Base-by-base conservation (phyloP, 1,140 invertebrate species). In the Drosophila neocordata region DNA sequence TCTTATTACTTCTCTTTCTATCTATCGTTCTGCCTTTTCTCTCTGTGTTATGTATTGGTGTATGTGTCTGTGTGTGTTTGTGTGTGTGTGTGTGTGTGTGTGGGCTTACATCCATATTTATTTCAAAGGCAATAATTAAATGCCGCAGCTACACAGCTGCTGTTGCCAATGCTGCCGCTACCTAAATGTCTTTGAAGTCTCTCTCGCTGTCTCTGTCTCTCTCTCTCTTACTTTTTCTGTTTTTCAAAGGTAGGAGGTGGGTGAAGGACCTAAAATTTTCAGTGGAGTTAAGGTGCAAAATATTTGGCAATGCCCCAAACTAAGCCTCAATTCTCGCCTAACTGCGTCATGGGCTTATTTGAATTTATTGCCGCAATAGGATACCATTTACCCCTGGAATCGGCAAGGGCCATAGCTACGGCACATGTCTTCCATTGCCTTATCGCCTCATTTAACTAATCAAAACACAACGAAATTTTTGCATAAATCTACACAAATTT, bases 51-150 rank as follows among this genome's bases (percentile, higher is more conserved):
- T 35, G 24, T 37, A 13, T 59, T 13, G 56, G 70, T 41, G 9
- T 41, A 12, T 48, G 15, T 20, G 0, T 9, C 24, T 60, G 24
- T 20, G 35, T 27, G 35, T 38, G 27, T 38, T 13, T 57, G 20
- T 59, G 71, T 9, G 8, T 52, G 48, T 31, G 22, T 56, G 63
- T 34, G 56, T 58, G 13, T 38, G 41, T 52, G 60, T 48, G 15
- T 18, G 41, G 41, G 20, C 38, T 31, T 35, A 48, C 13, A 15
- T 59, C 51, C 64, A 64, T 73, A 69, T 77, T 69, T 65, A 76
- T 68, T 69, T 71, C 79, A 72, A 65, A 77, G 78, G 64, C 76
- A 58, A 87, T 87, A 81, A 88, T 80, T 65, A 75, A 85, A 87
- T 82, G 67, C 77, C 73, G 22, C 15, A 31, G 63, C 61, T 48